Evolutionary conservation across 2,113 vertebrate genomes (phyloP), one percentile per base, ranked within the genome.

Genomic region (Petaurus breviceps): DNA sequence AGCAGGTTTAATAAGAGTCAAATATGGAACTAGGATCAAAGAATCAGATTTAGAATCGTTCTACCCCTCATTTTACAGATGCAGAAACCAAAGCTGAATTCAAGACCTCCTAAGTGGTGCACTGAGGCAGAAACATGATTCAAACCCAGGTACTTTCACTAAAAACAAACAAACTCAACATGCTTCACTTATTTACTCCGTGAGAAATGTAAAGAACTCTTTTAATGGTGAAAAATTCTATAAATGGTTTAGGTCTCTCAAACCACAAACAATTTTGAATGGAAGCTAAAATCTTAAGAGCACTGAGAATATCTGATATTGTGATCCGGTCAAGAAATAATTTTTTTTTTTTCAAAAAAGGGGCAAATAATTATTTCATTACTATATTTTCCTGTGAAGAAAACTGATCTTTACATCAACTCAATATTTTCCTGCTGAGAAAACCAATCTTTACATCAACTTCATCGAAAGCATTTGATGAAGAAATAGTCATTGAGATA

Each of bases 331-430:
- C 68, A 84, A 43, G n/a, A 84, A 5, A 43, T 43, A 0, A 95
- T 94, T 90, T 49, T 49, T 49, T 49, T 43, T 97, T 94, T 50
- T 97, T 95, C 93, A 97, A 91, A 55, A 84, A 77, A 84, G 93
- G 0, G 26, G 3, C 47, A 77, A 43, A 93, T 2, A 93, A 24
- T 91, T 61, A 23, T 24, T 94, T 47, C 28, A 68, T 52, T 7
- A 90, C 92, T 43, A 3, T 53, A 51, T 51, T 51, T 51, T 51
- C 14, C 25, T 91, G 92, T 31, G 94, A 93, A 61, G n/a, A 89
- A 94, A 93, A 68, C 2, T 28, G 47, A 52, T 22, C 14, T n/a
- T 77, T 0, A 23, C 84, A 92, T 92, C 68, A 51, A 55, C 47
- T 89, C 28, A 68, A 3, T 53, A 51, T 51, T 51, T 51, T 51